Conservation (phyloP, 2,888 invertebrate species). For the Seira musarum region DNA sequence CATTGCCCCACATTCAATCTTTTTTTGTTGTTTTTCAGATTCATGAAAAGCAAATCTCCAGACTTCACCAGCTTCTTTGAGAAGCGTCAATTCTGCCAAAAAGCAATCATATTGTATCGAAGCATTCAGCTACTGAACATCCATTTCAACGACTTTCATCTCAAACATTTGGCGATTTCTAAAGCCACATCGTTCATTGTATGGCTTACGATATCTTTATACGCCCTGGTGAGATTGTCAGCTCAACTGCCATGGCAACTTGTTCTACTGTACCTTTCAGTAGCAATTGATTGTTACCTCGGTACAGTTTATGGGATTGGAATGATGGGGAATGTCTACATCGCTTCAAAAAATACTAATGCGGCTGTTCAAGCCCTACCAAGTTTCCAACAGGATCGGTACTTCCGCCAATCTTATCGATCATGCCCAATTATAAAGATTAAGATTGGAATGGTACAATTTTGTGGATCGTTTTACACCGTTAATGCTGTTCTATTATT, state of each 20-base stretch:
- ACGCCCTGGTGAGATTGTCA: background rate
- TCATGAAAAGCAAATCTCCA: too few relatives aligned
- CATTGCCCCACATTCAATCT: too few relatives aligned
- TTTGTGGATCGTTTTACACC: background rate
- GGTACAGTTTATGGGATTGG: background rate
- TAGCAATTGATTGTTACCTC: background rate
- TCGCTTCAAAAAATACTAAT: background rate
- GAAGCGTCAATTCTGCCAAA: too few relatives aligned
- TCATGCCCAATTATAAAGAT: background rate
- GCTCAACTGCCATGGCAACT: background rate
- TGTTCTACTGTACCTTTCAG: background rate
- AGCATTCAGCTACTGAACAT: background rate
- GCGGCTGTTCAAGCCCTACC: background rate
- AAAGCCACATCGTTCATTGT: background rate
- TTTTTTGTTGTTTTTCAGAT: too few relatives aligned
- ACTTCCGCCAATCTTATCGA: background rate
- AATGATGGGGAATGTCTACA: background rate
- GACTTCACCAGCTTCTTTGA: too few relatives aligned
- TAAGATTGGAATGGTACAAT: background rate
- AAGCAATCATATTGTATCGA: background rate
- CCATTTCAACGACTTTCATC: background rate
- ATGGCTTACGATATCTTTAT: background rate
- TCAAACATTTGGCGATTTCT: background rate
- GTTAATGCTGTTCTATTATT: too few relatives aligned
- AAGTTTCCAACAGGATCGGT: background rate